Conservation (phyloP, 2,888 invertebrate genomes). For the Morpho deidamia region DNA sequence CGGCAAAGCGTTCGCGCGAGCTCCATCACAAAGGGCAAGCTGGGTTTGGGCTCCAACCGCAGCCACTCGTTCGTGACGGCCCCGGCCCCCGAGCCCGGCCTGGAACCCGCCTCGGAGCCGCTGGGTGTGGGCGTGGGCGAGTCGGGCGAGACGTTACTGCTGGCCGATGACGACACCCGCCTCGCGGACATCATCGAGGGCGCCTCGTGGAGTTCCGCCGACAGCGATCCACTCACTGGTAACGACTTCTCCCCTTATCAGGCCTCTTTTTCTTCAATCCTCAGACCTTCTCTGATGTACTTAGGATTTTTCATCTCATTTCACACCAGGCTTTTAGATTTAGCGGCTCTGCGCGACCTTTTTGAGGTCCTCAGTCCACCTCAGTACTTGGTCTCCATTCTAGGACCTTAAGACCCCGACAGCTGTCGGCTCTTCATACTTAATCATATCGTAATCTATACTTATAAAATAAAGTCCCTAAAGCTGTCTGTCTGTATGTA, state of each 20-base stretch:
- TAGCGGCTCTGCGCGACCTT: too few species aligned
- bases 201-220: slow-evolving; percentile 79
- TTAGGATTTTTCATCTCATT: too few species aligned
- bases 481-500: too few species aligned
- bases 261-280: too few species aligned
- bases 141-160: slow-evolving; percentile 60
- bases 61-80: slow-evolving; percentile 19
- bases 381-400: too few species aligned
- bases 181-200: slow-evolving; percentile 76
- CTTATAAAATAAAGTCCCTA: too few species aligned
- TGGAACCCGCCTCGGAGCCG: slow-evolving; percentile 5
- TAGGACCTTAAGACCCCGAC: too few species aligned
- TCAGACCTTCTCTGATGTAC: too few species aligned
- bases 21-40: slow-evolving; percentile 86
- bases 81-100: slow-evolving; percentile 64
- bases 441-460: too few species aligned
- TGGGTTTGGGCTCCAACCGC: slow-evolving; percentile 85
- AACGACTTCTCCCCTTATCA: not conserved
- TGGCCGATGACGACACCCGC: slow-evolving; percentile 55
- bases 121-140: slow-evolving; percentile 38
- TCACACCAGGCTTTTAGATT: too few species aligned
- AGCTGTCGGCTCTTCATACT: too few species aligned
- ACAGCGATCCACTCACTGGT: slow-evolving; percentile 84
- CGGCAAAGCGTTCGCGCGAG: slow-evolving; percentile 89
- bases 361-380: too few species aligned